phyloP scores from a whole-genome alignment of 2,888 invertebrate species.

The Acronicta leporina region DNA sequence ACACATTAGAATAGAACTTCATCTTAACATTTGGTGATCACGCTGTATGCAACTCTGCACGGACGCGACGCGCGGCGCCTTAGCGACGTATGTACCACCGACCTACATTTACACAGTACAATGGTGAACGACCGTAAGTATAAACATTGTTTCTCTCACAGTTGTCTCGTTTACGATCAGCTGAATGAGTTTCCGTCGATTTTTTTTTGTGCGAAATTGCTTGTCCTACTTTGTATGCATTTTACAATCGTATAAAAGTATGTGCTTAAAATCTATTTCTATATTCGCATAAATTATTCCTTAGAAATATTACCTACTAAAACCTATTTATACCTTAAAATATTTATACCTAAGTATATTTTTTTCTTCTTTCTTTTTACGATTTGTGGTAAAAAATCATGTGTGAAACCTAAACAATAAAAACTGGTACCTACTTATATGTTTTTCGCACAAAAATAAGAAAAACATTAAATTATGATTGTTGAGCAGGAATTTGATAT shows the following conservation, averaged over 20 bases:
- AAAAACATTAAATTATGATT: too few relatives aligned
- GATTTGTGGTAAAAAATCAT: too few relatives aligned
- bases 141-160: conserved; percentile 51
- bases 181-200: conserved; percentile 35
- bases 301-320: too few relatives aligned
- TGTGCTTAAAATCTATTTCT: background rate
- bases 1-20: too few relatives aligned
- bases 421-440: too few relatives aligned
- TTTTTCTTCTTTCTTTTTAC: too few relatives aligned
- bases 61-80: background rate
- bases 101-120: conserved; percentile 47
- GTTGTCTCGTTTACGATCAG: conserved; percentile 43
- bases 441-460: too few relatives aligned
- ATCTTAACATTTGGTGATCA: background rate
- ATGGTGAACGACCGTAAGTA: conserved; percentile 55
- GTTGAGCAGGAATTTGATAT: too few relatives aligned
- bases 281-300: too few relatives aligned
- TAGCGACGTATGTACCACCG: conserved; percentile 11
- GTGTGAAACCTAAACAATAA: too few relatives aligned
- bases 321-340: too few relatives aligned
- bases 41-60: conserved; percentile 1
- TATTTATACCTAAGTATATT: too few relatives aligned
- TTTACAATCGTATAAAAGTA: conserved; percentile 14
- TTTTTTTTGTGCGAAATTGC: conserved; percentile 44
- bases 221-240: conserved; percentile 41